A percentile compares a stretch with the other conserved stretches of the same genome.
phyloP scores from a whole-genome alignment of 2,113 vertebrate species.

The Gobius niger region DNA sequence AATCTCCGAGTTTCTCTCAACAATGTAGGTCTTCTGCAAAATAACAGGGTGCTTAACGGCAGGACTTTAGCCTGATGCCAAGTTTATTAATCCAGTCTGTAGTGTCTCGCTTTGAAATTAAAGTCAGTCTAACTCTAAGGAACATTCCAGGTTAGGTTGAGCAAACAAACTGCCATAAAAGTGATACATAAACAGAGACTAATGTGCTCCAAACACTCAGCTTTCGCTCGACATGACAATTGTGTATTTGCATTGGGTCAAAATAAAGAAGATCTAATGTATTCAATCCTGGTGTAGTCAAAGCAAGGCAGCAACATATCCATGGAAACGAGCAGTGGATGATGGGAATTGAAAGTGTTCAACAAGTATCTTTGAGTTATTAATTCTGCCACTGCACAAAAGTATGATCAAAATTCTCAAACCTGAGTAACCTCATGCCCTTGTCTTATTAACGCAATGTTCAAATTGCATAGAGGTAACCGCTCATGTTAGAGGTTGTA shows the following conservation, averaged over 20 bases:
- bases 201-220: no score
- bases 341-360: not conserved
- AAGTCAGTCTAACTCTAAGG: no score
- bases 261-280: no score
- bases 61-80: conserved; percentile 7
- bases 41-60: conserved; percentile 28
- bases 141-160: no score
- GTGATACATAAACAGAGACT: no score
- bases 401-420: conserved; percentile 25
- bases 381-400: conserved; percentile 17
- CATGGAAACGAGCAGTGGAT: no score
- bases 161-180: no score
- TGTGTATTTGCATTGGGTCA: no score
- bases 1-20: conserved; percentile 9
- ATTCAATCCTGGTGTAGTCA: no score
- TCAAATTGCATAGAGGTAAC: conserved; percentile 13
- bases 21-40: conserved; percentile 16
- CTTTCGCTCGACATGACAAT: no score
- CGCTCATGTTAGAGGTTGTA: not conserved
- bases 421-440: not conserved
- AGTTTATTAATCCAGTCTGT: conserved; percentile 19
- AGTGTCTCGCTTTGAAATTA: not conserved
- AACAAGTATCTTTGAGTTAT: conserved; percentile 16
- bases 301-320: no score
- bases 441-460: not conserved